Evolutionary conservation across 2,888 invertebrate genomes (phyloP).

Genomic region (Aradus depressus): DNA sequence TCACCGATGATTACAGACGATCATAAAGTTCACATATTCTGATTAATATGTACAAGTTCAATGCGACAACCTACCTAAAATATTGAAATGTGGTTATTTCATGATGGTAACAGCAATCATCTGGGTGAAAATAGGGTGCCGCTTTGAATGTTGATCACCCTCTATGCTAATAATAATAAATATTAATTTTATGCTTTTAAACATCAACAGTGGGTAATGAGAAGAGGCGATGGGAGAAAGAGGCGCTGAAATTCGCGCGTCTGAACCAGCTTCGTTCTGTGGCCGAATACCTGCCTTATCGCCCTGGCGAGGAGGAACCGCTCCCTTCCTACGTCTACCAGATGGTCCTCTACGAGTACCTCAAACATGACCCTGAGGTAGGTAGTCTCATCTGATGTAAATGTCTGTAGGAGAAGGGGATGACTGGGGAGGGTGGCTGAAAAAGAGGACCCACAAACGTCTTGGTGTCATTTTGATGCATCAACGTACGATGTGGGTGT

Average conservation of each 20-base stretch:
- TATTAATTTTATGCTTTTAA: conserved; percentile 4
- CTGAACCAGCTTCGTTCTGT: conserved; percentile 69
- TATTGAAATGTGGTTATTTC: no score
- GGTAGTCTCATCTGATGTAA: conserved; percentile 12
- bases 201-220: conserved; percentile 44
- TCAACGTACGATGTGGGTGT: no score
- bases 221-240: conserved; percentile 80
- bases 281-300: conserved; percentile 66
- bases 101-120: no score
- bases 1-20: no score
- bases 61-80: no score
- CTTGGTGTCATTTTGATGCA: no score
- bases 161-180: not conserved
- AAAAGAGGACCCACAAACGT: no score
- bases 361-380: conserved; percentile 65
- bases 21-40: no score
- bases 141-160: no score
- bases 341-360: conserved; percentile 84
- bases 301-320: conserved; percentile 48
- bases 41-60: no score
- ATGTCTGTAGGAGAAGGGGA: not conserved
- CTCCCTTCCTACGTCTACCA: conserved; percentile 81
- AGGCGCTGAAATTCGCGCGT: conserved; percentile 78
- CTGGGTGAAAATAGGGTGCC: no score
- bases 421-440: no score